Conservation (phyloP, 2,797 vertebrate species). For the Potorous gilbertii region DNA sequence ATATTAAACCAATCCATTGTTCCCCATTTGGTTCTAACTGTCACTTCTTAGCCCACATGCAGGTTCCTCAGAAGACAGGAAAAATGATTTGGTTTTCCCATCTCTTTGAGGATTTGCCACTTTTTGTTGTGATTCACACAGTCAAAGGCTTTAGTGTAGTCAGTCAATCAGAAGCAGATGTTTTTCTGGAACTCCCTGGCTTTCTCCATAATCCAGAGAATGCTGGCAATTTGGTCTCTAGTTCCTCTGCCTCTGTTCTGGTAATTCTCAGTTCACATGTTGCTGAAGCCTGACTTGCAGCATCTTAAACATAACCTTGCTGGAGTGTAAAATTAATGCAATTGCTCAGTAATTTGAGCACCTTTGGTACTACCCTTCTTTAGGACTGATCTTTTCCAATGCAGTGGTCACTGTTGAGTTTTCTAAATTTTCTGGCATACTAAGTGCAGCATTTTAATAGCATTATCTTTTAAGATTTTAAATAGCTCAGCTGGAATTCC, state of each 20-base stretch:
- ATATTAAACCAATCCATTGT: background rate
- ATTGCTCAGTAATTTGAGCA: background rate
- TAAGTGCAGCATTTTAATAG: background rate
- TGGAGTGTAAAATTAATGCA: background rate
- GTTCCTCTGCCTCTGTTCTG: background rate
- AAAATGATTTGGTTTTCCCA: background rate
- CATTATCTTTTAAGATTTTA: background rate
- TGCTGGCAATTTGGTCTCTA: background rate
- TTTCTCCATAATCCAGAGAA: background rate
- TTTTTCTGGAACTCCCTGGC: background rate
- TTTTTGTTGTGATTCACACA: background rate
- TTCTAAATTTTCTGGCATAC: background rate
- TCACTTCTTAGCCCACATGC: background rate
- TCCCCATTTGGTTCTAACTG: background rate
- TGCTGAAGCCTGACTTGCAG: background rate
- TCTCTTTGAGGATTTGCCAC: background rate
- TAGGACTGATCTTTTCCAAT: background rate
- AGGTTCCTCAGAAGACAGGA: background rate
- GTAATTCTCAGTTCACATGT: background rate
- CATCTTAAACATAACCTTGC: background rate
- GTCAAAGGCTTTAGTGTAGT: background rate
- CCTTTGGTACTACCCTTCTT: background rate
- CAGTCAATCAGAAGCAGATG: background rate
- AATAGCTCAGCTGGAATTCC: background rate
- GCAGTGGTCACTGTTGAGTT: background rate